Base-by-base conservation (phyloP, 2,888 invertebrate species). In the Halictus ligatus region DNA sequence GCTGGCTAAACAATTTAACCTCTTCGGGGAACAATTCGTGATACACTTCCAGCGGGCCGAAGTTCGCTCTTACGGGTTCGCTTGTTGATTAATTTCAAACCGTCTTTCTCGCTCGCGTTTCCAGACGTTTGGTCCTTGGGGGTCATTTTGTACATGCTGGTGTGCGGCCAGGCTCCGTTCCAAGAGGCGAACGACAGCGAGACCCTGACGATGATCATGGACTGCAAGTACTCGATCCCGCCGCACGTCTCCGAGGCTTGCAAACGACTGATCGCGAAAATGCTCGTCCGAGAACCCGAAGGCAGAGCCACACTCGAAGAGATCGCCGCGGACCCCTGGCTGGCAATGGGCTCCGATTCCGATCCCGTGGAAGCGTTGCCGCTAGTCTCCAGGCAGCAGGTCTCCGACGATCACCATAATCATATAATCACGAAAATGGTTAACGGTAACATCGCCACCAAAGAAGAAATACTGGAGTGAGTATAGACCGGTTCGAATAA, bases 181-280 rank as follows among this genome's bases (percentile, higher is more conserved):
- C 99, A 99, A 96, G 99, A 99, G 96, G 99, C 99, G 50, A 99
- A 99, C 95, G 99, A 99, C 95, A 99, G 99, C 93, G 99, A 99
- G 96, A 99, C 99, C 0, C 96, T 99, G 80, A 99, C 99, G 50
- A 99, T 99, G 98, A 99, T 99, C 90, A 99, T 99, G 98, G 99
- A 99, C 95, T 99, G 99, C 96, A 99, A 99, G 96, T 99, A 99
- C 95, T 97, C 97, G 83, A 97, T 99, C 93, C 99, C 99, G 80
- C 95, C 96, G 48, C 98, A 98, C 95, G 97, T 99, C 89, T 98
- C 99, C 18, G 96, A 96, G 78, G 97, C 97, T 85, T 99, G 99
- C 95, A 97, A 97, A 96, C 97, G 98, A 93, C 96, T 99, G 90
- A 99, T 99, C 94, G 97, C 97, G 18, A 97, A 97, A 93, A 99